A percentile compares a stretch with the other conserved stretches of the same genome.
These are phyloP conservation scores for Trissolcus japonicus DNA, from an alignment of 2,888 invertebrate genomes.

Conservation along the genomic window DNA sequence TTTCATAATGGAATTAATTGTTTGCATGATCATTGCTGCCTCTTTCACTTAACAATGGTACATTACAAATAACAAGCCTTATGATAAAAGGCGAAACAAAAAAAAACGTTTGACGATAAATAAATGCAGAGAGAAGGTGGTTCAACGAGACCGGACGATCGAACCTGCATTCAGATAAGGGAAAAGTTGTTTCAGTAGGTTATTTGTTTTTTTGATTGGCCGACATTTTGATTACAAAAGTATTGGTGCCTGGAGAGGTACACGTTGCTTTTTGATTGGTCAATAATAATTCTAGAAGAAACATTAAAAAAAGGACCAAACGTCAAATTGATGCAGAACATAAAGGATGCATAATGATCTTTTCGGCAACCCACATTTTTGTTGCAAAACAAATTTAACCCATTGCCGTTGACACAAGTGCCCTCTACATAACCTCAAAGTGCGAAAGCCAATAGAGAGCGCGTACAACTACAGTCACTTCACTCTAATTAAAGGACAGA, in stretches of 20 bases:
- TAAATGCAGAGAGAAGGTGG: slow-evolving; percentile 25
- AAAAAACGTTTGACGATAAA: slow-evolving; percentile 14
- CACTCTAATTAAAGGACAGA: too few species aligned
- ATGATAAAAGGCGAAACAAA: slow-evolving; percentile 34
- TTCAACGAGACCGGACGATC: slow-evolving; percentile 34
- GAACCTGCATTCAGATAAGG: slow-evolving; percentile 27
- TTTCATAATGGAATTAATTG: slow-evolving; percentile 60
- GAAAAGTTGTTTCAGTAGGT: slow-evolving; percentile 10
- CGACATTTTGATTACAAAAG: slow-evolving; percentile 3
- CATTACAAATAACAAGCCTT: slow-evolving; percentile 51
- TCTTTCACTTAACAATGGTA: slow-evolving; percentile 55
- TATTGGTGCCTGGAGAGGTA: neutral
- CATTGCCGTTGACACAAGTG: too few species aligned
- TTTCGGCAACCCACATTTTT: too few species aligned
- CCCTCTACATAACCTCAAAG: too few species aligned
- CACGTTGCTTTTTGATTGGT: neutral
- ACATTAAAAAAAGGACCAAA: too few species aligned
- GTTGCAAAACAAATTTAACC: too few species aligned
- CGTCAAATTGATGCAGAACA: too few species aligned
- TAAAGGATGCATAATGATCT: too few species aligned
- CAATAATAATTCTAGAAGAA: neutral
- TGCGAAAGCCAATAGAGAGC: too few species aligned
- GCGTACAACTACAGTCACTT: too few species aligned
- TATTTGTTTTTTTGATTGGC: slow-evolving; percentile 6
- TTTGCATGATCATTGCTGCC: slow-evolving; percentile 58